Percentiles rank a stretch among this genome's conserved stretches.
Evolutionary conservation across 2,888 invertebrate genomes (phyloP).

Genomic region (Argyra leucocephala): DNA sequence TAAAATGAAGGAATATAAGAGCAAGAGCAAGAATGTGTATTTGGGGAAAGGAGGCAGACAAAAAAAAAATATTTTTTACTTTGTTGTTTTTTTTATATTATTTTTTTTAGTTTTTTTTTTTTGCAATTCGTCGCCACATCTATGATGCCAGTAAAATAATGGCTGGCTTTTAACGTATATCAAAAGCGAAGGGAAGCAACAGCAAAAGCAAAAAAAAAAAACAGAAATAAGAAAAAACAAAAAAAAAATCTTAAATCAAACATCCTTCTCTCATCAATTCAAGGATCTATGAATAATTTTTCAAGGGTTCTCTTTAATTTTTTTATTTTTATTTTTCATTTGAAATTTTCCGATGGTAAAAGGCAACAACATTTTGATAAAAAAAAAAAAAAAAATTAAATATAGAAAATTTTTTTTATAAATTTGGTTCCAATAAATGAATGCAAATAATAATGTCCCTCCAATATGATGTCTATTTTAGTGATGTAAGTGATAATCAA

Average conservation of each 20-base stretch:
- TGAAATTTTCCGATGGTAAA: neutral
- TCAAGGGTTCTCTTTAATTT: neutral
- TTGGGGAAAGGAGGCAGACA: neutral
- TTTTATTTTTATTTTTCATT: neutral
- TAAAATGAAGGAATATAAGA: neutral
- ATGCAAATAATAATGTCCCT: too few species aligned
- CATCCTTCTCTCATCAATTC: constrained; percentile 3
- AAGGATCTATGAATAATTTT: constrained; percentile 5
- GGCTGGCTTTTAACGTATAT: neutral
- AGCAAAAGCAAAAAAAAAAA: neutral
- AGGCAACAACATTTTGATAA: too few species aligned
- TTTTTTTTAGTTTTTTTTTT: neutral
- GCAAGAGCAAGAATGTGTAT: too few species aligned
- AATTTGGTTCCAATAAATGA: too few species aligned
- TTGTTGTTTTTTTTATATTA: neutral
- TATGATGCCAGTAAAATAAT: neutral
- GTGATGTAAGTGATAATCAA: too few species aligned
- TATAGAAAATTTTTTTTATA: too few species aligned
- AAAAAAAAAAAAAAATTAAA: too few species aligned
- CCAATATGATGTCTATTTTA: too few species aligned
- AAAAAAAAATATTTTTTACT: neutral
- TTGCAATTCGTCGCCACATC: neutral
- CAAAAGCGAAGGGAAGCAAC: neutral
- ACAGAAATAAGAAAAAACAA: neutral
- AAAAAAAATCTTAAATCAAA: constrained; percentile 6